A percentile compares a stretch with the other conserved stretches of the same genome.
These are phyloP conservation scores for Nothocercus julius DNA, from an alignment of 2,113 vertebrate genomes.

Conservation along the genomic window DNA sequence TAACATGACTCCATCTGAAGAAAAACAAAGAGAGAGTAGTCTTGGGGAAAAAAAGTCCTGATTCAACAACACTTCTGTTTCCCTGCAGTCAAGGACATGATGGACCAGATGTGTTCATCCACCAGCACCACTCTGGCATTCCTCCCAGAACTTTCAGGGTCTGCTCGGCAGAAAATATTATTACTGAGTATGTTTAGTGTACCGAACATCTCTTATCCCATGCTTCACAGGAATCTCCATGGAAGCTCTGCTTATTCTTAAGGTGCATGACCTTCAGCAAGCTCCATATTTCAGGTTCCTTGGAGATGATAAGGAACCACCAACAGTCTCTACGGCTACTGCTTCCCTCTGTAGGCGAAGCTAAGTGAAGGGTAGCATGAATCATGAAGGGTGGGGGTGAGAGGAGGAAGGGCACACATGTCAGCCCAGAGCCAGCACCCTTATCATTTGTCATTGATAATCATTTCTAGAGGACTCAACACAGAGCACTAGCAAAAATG, in stretches of 20 bases:
- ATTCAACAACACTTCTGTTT: neutral
- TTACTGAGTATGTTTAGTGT: conserved; percentile 29
- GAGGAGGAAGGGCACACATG: neutral
- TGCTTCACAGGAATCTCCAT: neutral
- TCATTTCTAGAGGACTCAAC: neutral
- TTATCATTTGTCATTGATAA: neutral
- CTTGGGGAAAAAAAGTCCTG: neutral
- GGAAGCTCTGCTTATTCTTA: neutral
- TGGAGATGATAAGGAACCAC: neutral
- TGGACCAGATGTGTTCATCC: conserved; percentile 19
- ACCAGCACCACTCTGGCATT: conserved; percentile 25
- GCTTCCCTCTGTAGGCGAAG: neutral
- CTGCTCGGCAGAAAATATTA: conserved; percentile 25
- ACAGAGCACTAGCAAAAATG: neutral
- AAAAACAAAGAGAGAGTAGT: neutral
- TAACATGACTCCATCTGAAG: neutral
- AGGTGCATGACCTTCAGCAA: neutral
- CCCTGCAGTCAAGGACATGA: conserved; percentile 26
- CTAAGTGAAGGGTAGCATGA: neutral
- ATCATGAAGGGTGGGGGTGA: neutral
- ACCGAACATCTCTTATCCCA: neutral
- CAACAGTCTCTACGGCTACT: neutral
- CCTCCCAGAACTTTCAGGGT: conserved; percentile 56
- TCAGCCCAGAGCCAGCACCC: neutral
- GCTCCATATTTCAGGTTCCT: neutral